phyloP scores from a whole-genome alignment of 2,113 vertebrate genomes.

The Patagioenas fasciata region DNA sequence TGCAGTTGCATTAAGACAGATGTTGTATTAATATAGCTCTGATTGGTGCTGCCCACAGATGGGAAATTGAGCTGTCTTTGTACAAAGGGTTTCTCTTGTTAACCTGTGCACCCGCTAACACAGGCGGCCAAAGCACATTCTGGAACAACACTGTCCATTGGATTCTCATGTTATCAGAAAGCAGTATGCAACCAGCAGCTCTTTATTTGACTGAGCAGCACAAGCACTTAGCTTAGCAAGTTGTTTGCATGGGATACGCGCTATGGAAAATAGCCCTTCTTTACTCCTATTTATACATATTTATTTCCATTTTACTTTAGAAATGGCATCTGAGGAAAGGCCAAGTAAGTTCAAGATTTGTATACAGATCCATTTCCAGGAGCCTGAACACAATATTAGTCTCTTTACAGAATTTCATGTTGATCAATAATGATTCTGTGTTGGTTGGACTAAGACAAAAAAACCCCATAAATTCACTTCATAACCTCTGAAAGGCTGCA shows the following conservation, averaged over 20 bases:
- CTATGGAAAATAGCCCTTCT: not conserved
- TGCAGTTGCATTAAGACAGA: not conserved
- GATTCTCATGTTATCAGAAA: not conserved
- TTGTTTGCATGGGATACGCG: not conserved
- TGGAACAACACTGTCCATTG: rapidly evolving
- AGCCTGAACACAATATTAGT: not conserved
- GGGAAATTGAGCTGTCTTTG: not conserved
- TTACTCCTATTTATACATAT: not conserved
- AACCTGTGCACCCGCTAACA: not conserved
- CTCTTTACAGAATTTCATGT: not conserved
- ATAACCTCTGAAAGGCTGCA: not conserved
- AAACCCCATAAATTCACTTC: not conserved
- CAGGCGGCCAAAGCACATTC: not conserved
- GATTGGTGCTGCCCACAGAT: not conserved
- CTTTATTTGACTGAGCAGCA: not conserved
- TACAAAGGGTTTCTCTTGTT: not conserved
- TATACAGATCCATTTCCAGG: not conserved
- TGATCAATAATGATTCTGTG: not conserved
- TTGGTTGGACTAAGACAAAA: not conserved
- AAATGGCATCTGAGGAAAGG: not conserved
- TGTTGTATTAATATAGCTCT: not conserved
- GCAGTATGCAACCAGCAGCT: not conserved
- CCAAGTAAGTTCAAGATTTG: not conserved
- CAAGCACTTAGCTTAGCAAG: not conserved
- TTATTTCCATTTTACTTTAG: not conserved